A percentile compares a stretch with the other conserved stretches of the same genome.
Conservation (phyloP, 1,140 invertebrate genomes). For the Papilio aristodemus region DNA sequence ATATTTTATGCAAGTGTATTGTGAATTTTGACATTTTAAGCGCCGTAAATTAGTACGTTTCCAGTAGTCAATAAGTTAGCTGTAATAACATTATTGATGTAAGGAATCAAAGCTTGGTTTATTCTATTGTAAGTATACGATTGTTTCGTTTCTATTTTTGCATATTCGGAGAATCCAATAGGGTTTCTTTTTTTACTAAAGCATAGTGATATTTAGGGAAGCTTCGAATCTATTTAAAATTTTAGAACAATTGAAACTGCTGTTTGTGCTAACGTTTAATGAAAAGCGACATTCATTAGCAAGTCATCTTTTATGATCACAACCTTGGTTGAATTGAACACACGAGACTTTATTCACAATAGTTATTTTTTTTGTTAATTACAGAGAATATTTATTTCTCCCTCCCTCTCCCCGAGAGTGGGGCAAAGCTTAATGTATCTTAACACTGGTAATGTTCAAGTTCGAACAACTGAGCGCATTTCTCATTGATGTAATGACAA, state of each 20-base stretch:
- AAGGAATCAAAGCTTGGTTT: not conserved
- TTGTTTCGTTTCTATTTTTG: no score
- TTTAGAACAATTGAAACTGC: no score
- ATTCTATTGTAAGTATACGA: not conserved
- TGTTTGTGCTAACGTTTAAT: not conserved
- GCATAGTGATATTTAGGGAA: not conserved
- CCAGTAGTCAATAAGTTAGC: slow-evolving; percentile 15
- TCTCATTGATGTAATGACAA: no score
- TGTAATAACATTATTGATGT: slow-evolving; percentile 17
- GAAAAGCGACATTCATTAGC: not conserved
- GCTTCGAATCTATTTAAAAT: no score
- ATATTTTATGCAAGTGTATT: slow-evolving; percentile 26
- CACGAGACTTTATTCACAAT: not conserved
- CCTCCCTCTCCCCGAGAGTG: no score
- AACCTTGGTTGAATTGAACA: not conserved
- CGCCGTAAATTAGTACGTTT: slow-evolving; percentile 4
- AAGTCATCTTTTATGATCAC: not conserved
- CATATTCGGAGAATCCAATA: no score
- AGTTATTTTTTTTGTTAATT: not conserved
- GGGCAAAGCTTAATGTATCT: no score
- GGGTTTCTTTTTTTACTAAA: no score
- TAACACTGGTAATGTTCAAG: no score
- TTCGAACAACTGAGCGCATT: no score
- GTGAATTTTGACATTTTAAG: slow-evolving; percentile 1
- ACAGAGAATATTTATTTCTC: no score